phyloP scores from a whole-genome alignment of 2,113 vertebrate genomes.

The Setophaga coronata region DNA sequence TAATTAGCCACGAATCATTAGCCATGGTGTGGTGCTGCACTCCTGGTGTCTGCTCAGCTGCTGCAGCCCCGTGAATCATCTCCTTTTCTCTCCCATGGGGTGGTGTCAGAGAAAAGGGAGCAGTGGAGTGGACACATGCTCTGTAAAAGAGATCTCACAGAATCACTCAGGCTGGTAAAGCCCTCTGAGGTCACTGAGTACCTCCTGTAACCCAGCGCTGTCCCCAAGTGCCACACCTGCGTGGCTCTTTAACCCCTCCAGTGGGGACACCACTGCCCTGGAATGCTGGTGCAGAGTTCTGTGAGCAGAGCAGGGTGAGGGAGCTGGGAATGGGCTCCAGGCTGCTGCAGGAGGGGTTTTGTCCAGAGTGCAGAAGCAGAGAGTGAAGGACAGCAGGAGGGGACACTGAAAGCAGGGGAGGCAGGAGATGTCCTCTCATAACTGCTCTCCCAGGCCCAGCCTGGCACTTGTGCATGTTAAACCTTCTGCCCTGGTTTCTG shows the following conservation, averaged over 20 bases:
- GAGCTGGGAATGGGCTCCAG: background rate
- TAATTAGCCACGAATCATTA: rapidly evolving
- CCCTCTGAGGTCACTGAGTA: background rate
- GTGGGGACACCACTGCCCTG: background rate
- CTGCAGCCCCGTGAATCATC: background rate
- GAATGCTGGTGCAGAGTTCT: rapidly evolving
- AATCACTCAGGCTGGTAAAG: background rate
- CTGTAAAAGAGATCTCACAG: background rate
- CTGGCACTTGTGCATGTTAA: background rate
- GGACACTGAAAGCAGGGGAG: background rate
- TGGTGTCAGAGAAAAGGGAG: background rate
- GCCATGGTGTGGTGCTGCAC: background rate
- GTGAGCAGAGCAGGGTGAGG: background rate
- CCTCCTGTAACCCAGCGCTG: background rate
- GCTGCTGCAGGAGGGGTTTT: background rate
- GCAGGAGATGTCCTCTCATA: background rate
- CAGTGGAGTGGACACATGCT: rapidly evolving
- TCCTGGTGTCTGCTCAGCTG: background rate
- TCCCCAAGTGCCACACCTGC: background rate
- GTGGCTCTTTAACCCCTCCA: background rate
- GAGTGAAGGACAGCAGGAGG: background rate
- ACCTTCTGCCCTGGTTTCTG: background rate
- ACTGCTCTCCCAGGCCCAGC: background rate
- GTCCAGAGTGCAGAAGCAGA: background rate
- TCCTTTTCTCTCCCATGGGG: background rate